Conservation (phyloP, 2,888 invertebrate genomes). For the Phengaris alcon region DNA sequence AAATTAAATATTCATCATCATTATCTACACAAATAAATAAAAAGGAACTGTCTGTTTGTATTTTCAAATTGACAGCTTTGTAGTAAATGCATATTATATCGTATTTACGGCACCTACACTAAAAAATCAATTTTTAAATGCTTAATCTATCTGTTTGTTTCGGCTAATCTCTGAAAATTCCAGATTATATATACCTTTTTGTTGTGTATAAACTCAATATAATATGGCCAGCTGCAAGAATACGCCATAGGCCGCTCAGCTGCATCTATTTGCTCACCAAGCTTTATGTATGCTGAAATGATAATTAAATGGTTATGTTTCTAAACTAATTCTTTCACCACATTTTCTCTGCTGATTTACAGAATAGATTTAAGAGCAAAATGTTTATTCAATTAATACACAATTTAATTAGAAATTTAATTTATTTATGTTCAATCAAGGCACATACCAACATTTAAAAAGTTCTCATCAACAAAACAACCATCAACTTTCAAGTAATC, state of each 20-base stretch:
- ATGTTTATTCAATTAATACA: background rate
- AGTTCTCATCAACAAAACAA: constrained; percentile 81
- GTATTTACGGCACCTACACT: too few species aligned
- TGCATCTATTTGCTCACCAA: constrained; percentile 82
- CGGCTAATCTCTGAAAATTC: too few species aligned
- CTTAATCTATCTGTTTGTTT: too few species aligned
- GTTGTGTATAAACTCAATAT: constrained; percentile 78
- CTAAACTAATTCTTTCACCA: too few species aligned
- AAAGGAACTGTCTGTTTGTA: too few species aligned
- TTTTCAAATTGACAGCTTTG: too few species aligned
- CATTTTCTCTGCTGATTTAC: too few species aligned
- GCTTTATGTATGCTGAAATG: constrained; percentile 82
- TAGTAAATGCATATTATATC: too few species aligned
- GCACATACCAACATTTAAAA: constrained; percentile 56
- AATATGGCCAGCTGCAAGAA: constrained; percentile 92
- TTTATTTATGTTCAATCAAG: background rate
- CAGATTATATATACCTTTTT: constrained; percentile 59
- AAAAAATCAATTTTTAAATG: too few species aligned
- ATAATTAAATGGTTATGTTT: background rate
- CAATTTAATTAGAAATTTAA: too few species aligned
- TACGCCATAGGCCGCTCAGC: constrained; percentile 88
- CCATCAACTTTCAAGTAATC: constrained; percentile 92
- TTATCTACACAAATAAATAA: too few species aligned
- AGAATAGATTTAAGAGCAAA: background rate
- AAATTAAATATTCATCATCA: too few species aligned